Base-by-base conservation (phyloP, 1,140 invertebrate species). In the Bombus waltoni region DNA sequence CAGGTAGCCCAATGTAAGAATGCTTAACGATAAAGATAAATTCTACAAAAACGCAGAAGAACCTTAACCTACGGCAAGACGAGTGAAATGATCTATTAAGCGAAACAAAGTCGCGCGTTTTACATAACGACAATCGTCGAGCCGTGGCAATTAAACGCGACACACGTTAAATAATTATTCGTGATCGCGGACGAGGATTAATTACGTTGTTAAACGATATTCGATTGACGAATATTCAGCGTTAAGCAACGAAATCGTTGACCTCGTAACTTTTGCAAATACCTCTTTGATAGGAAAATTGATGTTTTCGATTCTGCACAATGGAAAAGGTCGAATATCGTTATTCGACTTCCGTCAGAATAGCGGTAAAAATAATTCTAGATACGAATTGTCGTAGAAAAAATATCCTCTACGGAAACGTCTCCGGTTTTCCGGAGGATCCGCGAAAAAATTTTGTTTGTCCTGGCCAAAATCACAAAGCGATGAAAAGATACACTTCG, bases 1-100 rank as follows among this genome's bases (percentile, higher is more conserved):
- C 38, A 59, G 68, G 38, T 81, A 72, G 47, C 22, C 18, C 25
- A 15, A 80, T 2, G 35, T n/a, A 47, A 68, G 40, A 71, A 81
- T 6, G 44, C 35, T 53, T 44, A 3, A 28, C 35, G 59, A 72
- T 73, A 72, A 81, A 73, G 79, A 81, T 81, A 81, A 81, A 72
- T 25, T 53, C 47, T 44, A 22, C n/a, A 32, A 47, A 40, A 81
- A 71, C 28, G 18, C 9, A 5, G 42, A 15, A 11, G 11, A 53
- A 81, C 38, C 35, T 80, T 44, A 80, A 68, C 32, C 68, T 62
- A 72, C 38, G 47, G 2, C 44, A 53, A n/a, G 66, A 1, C n/a
- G 32, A 2, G 40, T 44, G 25, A 59, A 72, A 72, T 59, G 44
- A 79, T 53, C 38, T 32, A 47, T 70, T 68, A 53, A 11, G 28